These are phyloP conservation scores for Morelia viridis DNA, from an alignment of 2,797 vertebrate genomes.

Conservation along the genomic window DNA sequence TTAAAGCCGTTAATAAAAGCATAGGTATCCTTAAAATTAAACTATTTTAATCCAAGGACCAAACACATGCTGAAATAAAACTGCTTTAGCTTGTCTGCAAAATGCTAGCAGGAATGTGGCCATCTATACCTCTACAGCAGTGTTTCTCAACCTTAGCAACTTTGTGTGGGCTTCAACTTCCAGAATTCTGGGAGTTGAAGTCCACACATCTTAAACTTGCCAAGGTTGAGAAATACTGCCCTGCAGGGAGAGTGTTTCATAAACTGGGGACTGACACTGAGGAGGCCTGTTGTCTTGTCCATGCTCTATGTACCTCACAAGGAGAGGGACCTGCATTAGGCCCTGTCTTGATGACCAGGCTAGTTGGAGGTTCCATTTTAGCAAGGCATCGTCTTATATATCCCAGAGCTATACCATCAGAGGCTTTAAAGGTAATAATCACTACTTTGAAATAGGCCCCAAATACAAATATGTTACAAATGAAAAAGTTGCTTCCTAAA, in stretches of 20 bases:
- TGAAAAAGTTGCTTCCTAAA: too few species aligned
- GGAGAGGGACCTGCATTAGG: not conserved
- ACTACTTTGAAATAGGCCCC: too few species aligned
- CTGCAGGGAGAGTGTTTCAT: not conserved
- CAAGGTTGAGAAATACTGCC: not conserved
- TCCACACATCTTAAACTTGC: not conserved
- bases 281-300: not conserved
- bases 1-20: not conserved
- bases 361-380: too few species aligned
- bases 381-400: too few species aligned
- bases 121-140: not conserved
- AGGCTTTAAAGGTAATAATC: too few species aligned
- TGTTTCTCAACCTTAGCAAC: not conserved
- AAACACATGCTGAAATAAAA: not conserved
- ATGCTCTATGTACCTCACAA: not conserved
- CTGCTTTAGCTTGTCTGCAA: not conserved
- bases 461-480: too few species aligned
- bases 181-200: too few species aligned
- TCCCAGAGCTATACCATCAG: too few species aligned
- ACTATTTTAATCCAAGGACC: not conserved
- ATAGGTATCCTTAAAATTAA: not conserved
- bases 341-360: not conserved
- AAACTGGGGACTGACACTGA: not conserved
- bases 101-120: not conserved
- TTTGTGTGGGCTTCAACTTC: not conserved